Percentiles rank a stretch among this genome's conserved stretches.
Conservation (phyloP, 2,797 vertebrate species). For the Mus minutoides region DNA sequence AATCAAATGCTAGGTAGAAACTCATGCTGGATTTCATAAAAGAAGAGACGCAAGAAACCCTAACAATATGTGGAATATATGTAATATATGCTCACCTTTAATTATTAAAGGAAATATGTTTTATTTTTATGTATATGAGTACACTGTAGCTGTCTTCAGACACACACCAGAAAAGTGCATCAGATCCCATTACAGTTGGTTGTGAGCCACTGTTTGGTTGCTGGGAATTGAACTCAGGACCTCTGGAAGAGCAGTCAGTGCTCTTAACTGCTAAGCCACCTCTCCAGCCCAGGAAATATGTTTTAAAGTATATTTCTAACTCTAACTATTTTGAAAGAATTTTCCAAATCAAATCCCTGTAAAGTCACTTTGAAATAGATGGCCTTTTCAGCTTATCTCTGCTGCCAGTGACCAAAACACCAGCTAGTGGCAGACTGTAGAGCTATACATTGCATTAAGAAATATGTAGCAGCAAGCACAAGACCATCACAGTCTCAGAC, state of each 20-base stretch:
- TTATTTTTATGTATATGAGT: too few species aligned
- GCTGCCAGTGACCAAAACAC: not conserved
- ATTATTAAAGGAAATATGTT: constrained; percentile 74
- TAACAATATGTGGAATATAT: constrained; percentile 67
- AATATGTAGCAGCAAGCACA: not conserved
- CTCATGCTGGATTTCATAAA: constrained; percentile 62
- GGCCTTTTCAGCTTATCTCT: constrained; percentile 62
- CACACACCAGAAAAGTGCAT: too few species aligned
- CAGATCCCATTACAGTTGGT: too few species aligned
- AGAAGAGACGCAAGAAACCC: constrained; percentile 68
- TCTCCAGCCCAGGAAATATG: constrained; percentile 31
- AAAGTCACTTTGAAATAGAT: constrained; percentile 66
- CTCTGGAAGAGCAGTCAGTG: too few species aligned
- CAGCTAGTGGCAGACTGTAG: not conserved
- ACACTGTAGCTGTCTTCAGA: too few species aligned
- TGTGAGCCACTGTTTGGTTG: too few species aligned
- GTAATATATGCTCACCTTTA: constrained; percentile 67
- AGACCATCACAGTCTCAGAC: not conserved
- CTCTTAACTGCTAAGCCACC: too few species aligned
- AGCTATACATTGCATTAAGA: constrained; percentile 30
- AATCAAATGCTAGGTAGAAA: constrained; percentile 52
- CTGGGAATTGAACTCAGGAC: too few species aligned
- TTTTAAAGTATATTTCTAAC: constrained; percentile 60
- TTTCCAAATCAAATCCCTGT: constrained; percentile 71
- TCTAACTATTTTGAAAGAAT: constrained; percentile 66